phyloP scores from a whole-genome alignment of 2,113 vertebrate genomes.

The Anoplopoma fimbria region DNA sequence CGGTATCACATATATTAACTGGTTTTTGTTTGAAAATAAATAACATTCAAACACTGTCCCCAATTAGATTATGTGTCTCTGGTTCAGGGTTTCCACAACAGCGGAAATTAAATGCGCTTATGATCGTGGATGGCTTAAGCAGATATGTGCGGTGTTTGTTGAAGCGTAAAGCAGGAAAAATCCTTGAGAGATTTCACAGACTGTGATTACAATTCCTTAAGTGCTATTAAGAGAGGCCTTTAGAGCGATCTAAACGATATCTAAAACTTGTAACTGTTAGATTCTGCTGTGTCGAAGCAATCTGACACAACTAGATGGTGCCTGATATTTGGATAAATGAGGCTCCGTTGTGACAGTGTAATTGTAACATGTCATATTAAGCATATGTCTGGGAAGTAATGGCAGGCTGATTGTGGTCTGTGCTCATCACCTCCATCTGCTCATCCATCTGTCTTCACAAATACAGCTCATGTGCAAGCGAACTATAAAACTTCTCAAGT shows the following conservation, averaged over 20 bases:
- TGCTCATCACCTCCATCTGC: constrained; percentile 76
- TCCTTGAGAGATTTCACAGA: constrained; percentile 23
- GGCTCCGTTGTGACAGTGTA: constrained; percentile 59
- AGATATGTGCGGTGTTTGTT: constrained; percentile 13
- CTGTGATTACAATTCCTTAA: constrained; percentile 27
- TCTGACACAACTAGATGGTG: constrained; percentile 44
- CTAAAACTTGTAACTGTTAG: constrained; percentile 19
- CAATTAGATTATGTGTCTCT: not conserved
- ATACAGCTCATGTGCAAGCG: constrained; percentile 55
- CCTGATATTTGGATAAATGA: constrained; percentile 61
- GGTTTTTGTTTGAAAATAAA: not conserved
- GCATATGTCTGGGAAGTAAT: constrained; percentile 74
- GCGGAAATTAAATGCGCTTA: not conserved
- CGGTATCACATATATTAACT: not conserved
- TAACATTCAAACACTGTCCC: not conserved
- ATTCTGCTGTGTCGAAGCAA: constrained; percentile 36
- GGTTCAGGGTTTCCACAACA: not conserved
- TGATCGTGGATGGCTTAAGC: not conserved
- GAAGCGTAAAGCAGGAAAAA: constrained; percentile 2
- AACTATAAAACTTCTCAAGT: constrained; percentile 54
- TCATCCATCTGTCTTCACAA: constrained; percentile 71
- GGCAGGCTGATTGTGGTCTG: constrained; percentile 68
- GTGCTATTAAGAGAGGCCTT: constrained; percentile 18
- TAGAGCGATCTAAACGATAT: constrained; percentile 19
- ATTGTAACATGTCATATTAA: constrained; percentile 72